A percentile compares a stretch with the other conserved stretches of the same genome.
phyloP scores from a whole-genome alignment of 1,140 invertebrate genomes.

The Teleogryllus occipitalis region DNA sequence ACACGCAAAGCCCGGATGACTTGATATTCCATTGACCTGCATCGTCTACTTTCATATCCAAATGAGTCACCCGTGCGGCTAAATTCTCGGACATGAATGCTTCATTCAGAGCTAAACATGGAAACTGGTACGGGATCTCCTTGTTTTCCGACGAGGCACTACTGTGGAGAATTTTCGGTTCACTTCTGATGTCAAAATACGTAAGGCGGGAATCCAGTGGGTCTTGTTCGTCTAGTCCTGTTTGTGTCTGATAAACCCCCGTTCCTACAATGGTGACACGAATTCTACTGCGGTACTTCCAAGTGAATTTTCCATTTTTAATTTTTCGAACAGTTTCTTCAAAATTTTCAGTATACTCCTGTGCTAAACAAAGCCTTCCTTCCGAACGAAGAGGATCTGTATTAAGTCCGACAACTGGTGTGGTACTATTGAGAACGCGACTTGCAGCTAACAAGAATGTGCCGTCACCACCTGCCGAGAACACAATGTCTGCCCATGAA shows the following conservation, averaged over 20 bases:
- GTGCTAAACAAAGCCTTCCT: constrained; percentile 83
- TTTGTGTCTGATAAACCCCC: no score
- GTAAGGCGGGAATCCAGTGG: no score
- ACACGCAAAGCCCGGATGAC: constrained; percentile 90
- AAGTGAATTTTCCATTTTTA: constrained; percentile 65
- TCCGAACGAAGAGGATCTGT: constrained; percentile 90
- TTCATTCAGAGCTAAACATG: constrained; percentile 34
- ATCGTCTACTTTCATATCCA: constrained; percentile 68
- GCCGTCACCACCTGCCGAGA: constrained; percentile 95
- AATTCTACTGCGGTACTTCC: constrained; percentile 79
- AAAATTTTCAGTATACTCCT: constrained; percentile 61
- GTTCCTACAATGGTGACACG: constrained; percentile 57
- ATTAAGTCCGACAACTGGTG: constrained; percentile 94
- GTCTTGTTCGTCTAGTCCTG: no score
- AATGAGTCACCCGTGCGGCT: constrained; percentile 87
- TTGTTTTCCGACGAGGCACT: no score
- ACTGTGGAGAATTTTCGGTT: no score
- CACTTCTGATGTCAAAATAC: no score
- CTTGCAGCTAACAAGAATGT: constrained; percentile 93
- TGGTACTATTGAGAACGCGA: constrained; percentile 60
- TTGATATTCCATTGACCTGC: constrained; percentile 72
- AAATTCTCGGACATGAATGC: constrained; percentile 95
- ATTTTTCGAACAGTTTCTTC: constrained; percentile 58
- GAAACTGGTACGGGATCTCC: neutral
- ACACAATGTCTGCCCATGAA: constrained; percentile 84